Evolutionary conservation across 2,113 vertebrate species (phyloP), one percentile per base, ranked within the genome.

Genomic region (Steatornis caripensis): DNA sequence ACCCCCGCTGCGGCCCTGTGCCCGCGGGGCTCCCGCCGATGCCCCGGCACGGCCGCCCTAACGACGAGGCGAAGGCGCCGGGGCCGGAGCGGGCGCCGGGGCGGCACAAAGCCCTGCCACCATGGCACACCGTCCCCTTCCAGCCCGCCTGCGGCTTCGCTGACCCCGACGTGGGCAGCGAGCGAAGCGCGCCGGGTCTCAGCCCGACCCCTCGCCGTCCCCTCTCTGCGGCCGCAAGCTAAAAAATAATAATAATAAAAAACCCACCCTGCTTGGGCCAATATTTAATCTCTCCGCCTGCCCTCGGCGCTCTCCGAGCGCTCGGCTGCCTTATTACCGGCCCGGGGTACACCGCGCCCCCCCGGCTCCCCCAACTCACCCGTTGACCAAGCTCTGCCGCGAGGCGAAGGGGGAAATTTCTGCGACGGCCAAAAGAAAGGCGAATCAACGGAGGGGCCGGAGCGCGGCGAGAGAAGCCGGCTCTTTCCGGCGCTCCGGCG

Each of bases 41-140:
- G 72, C 11, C n/a, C 30, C 54, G 11, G 57, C 70, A n/a, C 3
- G 6, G 11, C n/a, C n/a, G 10, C 49, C 32, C 37, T 94, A 97
- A 95, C 88, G 94, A 97, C 10, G 95, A 95, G 3, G 90, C 82
- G 39, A 88, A 97, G 92, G 92, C n/a, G 10, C 58, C 2, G 30
- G 70, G 83, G 65, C 36, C 36, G 5, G 12, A 24, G 64, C 48
- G 48, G 46, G 16, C 62, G 58, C 51, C 16, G 3, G 41, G 41
- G 41, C 2, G 6, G 71, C 72, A 74, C 64, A 14, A 18, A 3
- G 71, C 34, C 15, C 36, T 32, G 65, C 26, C 30, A 7, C 22
- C 26, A 6, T 22, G 26, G 8, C 14, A 53, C 88, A 30, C 26
- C 2, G 6, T 37, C 43, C 74, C 74, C 74, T 29, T 30, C 46